phyloP scores from a whole-genome alignment of 2,888 invertebrate species.

The Lithosia quadra region DNA sequence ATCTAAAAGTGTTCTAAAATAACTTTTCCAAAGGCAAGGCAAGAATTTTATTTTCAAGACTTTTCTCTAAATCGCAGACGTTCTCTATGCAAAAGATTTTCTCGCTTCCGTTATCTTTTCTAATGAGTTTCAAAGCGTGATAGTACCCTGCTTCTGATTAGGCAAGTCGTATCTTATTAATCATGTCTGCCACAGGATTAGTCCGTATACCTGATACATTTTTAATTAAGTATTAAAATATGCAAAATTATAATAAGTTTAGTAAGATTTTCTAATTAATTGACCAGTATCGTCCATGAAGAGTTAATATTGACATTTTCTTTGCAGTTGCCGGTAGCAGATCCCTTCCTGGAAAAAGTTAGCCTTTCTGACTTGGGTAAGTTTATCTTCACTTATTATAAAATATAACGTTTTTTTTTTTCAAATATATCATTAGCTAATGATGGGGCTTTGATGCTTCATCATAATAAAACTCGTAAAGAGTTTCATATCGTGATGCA shows the following conservation, averaged over 20 bases:
- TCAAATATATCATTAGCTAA: not conserved
- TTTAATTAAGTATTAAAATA: too few species aligned
- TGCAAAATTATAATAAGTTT: not conserved
- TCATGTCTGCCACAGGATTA: too few species aligned
- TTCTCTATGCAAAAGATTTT: too few species aligned
- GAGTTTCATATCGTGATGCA: not conserved
- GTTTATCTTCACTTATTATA: conserved; percentile 38
- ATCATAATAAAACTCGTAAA: not conserved
- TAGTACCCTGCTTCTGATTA: not conserved
- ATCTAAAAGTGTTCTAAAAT: too few species aligned
- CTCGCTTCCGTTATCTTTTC: too few species aligned
- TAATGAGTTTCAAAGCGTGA: too few species aligned
- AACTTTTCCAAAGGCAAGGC: too few species aligned
- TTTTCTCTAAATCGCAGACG: too few species aligned
- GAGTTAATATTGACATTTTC: not conserved
- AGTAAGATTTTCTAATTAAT: not conserved
- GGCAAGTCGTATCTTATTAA: too few species aligned
- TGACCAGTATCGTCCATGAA: not conserved
- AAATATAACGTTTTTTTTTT: not conserved
- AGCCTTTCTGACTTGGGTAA: conserved; percentile 79
- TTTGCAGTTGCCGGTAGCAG: conserved; percentile 93
- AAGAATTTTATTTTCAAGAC: too few species aligned
- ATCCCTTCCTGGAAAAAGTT: conserved; percentile 96
- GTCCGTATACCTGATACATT: too few species aligned
- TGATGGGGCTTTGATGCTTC: not conserved